Base-by-base conservation (phyloP, 92 coral and sea anemone species). In the Isaurus tuberculatus region DNA sequence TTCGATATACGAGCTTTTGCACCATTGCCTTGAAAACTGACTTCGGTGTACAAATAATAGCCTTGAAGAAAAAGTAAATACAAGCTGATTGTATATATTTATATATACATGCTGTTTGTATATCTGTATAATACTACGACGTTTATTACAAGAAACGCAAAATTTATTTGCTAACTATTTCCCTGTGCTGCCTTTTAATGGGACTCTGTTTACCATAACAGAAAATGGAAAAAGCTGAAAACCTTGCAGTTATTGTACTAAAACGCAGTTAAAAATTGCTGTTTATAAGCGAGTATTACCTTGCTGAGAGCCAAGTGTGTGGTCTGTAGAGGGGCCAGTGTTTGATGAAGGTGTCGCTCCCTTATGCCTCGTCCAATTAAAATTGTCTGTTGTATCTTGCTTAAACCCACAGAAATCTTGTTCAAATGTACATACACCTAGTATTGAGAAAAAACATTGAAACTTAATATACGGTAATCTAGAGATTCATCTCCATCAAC, bases 271-370 rank as follows among this genome's bases (percentile, higher is more conserved):
- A n/a, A n/a, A n/a, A n/a, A n/a, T n/a, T n/a, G n/a, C n/a, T n/a
- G n/a, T n/a, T n/a, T n/a, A n/a, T n/a, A n/a, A n/a, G n/a, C n/a
- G n/a, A n/a, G n/a, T n/a, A n/a, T n/a, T 79, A 94, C 98, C 98
- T 63, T 20, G 36, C 13, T 72, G 6, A 49, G 92, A 86, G 31
- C 97, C 95, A 17, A 88, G 89, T 16, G 98, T 90, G 85, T 95
- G 98, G 77, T 95, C 98, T 4, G 40, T 63, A 1, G 26, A 7
- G 2, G 98, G 98, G 2, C 98, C 98, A 28, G 98, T 95, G 4
- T 84, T 79, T 9, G 85, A 6, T 10, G 98, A 91, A 10, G 92
- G 84, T 0, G 98, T 93, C 1, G 63, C 15, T 1, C 98, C 98
- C 63, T 80, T 82, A 36, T 57, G 46, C 13, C 98, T 93, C 11